Percentiles rank a stretch among this genome's conserved stretches.
phyloP scores from a whole-genome alignment of 2,113 vertebrate species.

The Cynopterus brachyotis region DNA sequence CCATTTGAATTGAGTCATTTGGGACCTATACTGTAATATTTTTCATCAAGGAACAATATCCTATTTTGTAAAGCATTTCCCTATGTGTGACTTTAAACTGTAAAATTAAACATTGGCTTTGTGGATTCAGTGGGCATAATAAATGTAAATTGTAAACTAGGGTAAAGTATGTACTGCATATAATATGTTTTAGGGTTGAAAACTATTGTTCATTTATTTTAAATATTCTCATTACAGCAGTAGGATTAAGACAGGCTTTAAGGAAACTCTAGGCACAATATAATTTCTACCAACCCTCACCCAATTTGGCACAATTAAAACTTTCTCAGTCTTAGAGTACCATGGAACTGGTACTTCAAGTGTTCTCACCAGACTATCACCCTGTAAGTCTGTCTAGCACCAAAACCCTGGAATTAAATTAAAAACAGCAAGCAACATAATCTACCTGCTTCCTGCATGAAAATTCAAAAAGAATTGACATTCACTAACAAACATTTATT shows the following conservation, averaged over 20 bases:
- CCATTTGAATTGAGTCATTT: conserved; percentile 72
- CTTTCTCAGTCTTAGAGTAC: neutral
- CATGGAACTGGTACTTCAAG: neutral
- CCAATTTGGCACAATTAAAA: neutral
- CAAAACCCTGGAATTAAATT: neutral
- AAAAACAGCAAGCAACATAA: neutral
- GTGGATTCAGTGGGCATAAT: conserved; percentile 83
- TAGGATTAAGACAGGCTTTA: neutral
- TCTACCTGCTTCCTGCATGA: neutral
- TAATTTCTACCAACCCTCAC: neutral
- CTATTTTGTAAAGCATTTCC: conserved; percentile 79
- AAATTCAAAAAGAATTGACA: neutral
- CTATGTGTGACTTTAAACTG: conserved; percentile 80
- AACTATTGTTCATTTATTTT: conserved; percentile 19
- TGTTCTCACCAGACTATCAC: neutral
- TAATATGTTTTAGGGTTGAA: conserved; percentile 49
- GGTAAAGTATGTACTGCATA: conserved; percentile 63
- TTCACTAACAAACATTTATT: neutral
- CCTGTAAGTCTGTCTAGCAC: neutral
- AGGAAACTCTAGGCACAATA: neutral
- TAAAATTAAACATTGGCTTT: conserved; percentile 80
- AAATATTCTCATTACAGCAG: neutral
- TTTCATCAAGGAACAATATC: conserved; percentile 74
- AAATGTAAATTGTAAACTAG: conserved; percentile 80
- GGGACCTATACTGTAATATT: conserved; percentile 77